phyloP scores from a whole-genome alignment of 2,888 invertebrate genomes.

The Apotomis turbidana region DNA sequence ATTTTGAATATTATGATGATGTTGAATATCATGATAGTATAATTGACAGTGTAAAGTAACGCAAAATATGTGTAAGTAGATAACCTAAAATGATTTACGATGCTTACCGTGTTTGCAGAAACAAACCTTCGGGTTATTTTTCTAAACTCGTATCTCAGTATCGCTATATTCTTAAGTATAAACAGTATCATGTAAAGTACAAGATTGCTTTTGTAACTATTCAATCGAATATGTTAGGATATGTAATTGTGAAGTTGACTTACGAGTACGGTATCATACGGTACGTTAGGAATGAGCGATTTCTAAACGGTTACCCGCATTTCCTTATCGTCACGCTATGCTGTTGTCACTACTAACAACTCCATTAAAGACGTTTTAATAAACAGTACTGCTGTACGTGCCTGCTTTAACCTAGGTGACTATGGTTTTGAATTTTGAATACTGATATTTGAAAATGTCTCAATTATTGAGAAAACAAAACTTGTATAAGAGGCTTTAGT shows the following conservation, averaged over 20 bases:
- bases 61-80: neutral
- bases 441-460: too few species aligned
- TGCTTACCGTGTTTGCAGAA: slow-evolving; percentile 27
- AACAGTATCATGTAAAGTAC: neutral
- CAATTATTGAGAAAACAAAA: too few species aligned
- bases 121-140: neutral
- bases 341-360: slow-evolving; percentile 50
- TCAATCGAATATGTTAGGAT: slow-evolving; percentile 1
- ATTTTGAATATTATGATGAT: too few species aligned
- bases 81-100: slow-evolving; percentile 6
- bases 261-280: slow-evolving; percentile 42
- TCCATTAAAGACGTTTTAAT: slow-evolving; percentile 22
- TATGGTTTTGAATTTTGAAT: too few species aligned
- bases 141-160: neutral
- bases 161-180: neutral
- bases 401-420: neutral
- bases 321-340: slow-evolving; percentile 61
- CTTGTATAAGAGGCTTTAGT: too few species aligned
- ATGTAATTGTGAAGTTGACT: slow-evolving; percentile 24
- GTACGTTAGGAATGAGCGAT: slow-evolving; percentile 54
- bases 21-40: too few species aligned
- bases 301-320: slow-evolving; percentile 63
- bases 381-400: neutral
- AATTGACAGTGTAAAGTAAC: neutral
- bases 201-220: neutral